A percentile compares a stretch with the other conserved stretches of the same genome.
Conservation (phyloP, 2,797 vertebrate genomes). For the Neostethus bicornis region DNA sequence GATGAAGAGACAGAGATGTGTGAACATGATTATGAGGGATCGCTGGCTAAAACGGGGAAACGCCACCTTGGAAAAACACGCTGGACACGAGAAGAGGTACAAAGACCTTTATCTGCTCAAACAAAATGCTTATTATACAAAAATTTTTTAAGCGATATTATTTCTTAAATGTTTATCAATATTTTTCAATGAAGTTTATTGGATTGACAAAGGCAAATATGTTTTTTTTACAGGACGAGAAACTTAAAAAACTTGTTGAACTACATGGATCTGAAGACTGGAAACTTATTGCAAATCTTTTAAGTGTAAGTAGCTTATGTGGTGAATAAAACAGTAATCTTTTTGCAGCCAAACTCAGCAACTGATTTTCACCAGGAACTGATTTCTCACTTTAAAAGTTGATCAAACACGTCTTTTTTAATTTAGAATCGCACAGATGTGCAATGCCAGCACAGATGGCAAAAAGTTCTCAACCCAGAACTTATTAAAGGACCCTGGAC, state of each 20-base stretch:
- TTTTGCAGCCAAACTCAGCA: not conserved
- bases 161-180: no score
- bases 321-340: not conserved
- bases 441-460: slow-evolving; percentile 98
- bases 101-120: slow-evolving; percentile 11
- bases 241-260: slow-evolving; percentile 95
- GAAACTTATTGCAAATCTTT: slow-evolving; percentile 96
- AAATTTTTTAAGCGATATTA: no score
- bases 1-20: slow-evolving; percentile 97
- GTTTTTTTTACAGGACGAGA: slow-evolving; percentile 87
- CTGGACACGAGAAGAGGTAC: slow-evolving; percentile 98
- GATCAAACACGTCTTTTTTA: slow-evolving; percentile 8
- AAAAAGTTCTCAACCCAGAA: slow-evolving; percentile 98
- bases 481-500: slow-evolving; percentile 99
- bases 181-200: not conserved
- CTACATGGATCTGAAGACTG: slow-evolving; percentile 97
- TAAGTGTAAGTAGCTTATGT: slow-evolving; percentile 85
- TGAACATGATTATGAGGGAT: slow-evolving; percentile 96
- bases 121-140: slow-evolving; percentile 3
- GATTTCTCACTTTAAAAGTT: not conserved
- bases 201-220: not conserved
- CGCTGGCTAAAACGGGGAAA: slow-evolving; percentile 91
- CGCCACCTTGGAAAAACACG: slow-evolving; percentile 97
- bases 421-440: slow-evolving; percentile 95
- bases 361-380: not conserved